A percentile compares a stretch with the other conserved stretches of the same genome.
These are phyloP conservation scores for Lepilemur septentrionalis DNA, from an alignment of 2,797 vertebrate genomes.

Conservation along the genomic window DNA sequence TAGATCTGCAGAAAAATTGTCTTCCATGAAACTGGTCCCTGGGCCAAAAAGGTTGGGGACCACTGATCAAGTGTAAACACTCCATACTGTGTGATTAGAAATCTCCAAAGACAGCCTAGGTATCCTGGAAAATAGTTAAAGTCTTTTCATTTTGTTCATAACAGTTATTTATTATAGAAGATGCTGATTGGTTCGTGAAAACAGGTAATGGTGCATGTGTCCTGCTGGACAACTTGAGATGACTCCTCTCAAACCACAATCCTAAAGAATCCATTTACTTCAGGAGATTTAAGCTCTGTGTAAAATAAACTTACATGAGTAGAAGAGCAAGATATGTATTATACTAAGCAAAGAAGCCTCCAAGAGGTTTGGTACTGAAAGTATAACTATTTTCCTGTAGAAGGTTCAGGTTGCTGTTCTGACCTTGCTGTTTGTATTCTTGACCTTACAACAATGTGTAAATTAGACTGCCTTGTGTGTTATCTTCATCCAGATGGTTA, in stretches of 20 bases:
- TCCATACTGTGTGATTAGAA: conserved; percentile 87
- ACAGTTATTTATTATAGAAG: conserved; percentile 84
- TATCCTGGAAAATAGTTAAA: conserved; percentile 91
- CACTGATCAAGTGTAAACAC: conserved; percentile 77
- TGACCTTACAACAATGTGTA: conserved; percentile 82
- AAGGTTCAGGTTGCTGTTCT: conserved; percentile 89
- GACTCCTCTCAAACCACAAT: conserved; percentile 89
- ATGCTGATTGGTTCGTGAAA: conserved; percentile 94
- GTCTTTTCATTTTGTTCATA: conserved; percentile 89
- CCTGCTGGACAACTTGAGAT: conserved; percentile 91
- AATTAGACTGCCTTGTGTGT: conserved; percentile 87
- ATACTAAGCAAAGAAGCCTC: conserved; percentile 90
- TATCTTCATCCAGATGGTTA: conserved; percentile 88
- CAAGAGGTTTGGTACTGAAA: conserved; percentile 90
- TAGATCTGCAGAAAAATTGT: no score
- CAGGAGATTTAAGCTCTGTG: conserved; percentile 91
- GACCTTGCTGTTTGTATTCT: conserved; percentile 89
- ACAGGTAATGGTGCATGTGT: conserved; percentile 92
- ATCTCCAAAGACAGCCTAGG: conserved; percentile 88
- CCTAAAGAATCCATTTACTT: conserved; percentile 91
- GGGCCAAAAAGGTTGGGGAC: no score
- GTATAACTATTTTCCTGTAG: conserved; percentile 89
- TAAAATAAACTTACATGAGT: conserved; percentile 94
- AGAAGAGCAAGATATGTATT: conserved; percentile 91
- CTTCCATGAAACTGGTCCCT: no score